Conservation (phyloP, 2,797 vertebrate species). For the Notoglanidium macrostoma region DNA sequence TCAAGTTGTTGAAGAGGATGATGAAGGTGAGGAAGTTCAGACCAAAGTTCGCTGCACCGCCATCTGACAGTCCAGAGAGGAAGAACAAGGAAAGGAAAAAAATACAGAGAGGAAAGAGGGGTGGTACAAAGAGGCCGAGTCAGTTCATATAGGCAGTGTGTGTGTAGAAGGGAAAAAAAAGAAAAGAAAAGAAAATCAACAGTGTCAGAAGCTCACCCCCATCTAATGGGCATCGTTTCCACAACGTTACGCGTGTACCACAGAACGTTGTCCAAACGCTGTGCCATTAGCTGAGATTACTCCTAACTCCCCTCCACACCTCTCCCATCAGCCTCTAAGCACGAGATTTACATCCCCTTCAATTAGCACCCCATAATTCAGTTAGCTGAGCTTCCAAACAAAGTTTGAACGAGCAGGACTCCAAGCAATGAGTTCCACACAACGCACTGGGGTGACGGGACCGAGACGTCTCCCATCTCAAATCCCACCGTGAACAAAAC, state of each 20-base stretch:
- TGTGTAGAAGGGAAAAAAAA: conserved; percentile 52
- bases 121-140: conserved; percentile 36
- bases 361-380: conserved; percentile 68
- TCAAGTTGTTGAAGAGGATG: conserved; percentile 99
- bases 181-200: conserved; percentile 50
- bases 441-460: conserved; percentile 72
- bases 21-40: conserved; percentile 99
- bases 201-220: conserved; percentile 65
- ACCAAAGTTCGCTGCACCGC: conserved; percentile 96
- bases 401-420: conserved; percentile 71
- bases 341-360: conserved; percentile 65
- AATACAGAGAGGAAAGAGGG: conserved; percentile 37
- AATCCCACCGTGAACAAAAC: conserved; percentile 31
- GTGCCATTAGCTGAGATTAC: conserved; percentile 70
- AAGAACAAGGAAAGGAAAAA: conserved; percentile 34
- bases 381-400: conserved; percentile 63
- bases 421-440: conserved; percentile 77
- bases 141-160: conserved; percentile 22
- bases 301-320: conserved; percentile 70
- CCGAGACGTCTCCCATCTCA: conserved; percentile 59
- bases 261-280: conserved; percentile 62
- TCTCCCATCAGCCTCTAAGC: conserved; percentile 63
- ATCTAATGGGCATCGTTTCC: conserved; percentile 70
- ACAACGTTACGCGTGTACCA: conserved; percentile 59
- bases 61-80: conserved; percentile 78